Percentiles rank a stretch among this genome's conserved stretches.
Evolutionary conservation across 2,797 vertebrate species (phyloP).

Genomic region (Rhincodon typus): DNA sequence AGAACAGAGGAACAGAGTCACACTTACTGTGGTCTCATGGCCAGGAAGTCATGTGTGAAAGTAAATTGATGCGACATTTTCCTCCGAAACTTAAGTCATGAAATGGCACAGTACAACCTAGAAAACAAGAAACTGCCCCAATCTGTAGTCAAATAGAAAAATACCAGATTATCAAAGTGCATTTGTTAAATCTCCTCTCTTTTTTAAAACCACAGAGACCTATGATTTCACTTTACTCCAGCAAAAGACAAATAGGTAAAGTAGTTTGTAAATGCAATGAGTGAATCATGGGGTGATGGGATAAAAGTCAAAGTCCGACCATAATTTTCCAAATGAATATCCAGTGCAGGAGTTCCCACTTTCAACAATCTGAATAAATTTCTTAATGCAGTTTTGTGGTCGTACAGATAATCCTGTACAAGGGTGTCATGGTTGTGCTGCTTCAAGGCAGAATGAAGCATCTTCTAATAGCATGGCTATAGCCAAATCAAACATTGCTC

Average conservation of each 20-base stretch:
- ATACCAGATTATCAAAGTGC: conserved; percentile 23
- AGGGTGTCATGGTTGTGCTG: neutral
- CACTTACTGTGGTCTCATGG: conserved; percentile 84
- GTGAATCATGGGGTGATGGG: neutral
- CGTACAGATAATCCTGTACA: too few relatives aligned
- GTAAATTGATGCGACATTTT: neutral
- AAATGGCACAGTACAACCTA: neutral
- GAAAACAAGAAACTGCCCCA: neutral
- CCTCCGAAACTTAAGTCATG: neutral
- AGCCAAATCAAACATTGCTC: neutral
- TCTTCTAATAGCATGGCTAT: neutral
- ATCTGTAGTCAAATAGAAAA: neutral
- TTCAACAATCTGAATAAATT: neutral
- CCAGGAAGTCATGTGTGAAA: conserved; percentile 75
- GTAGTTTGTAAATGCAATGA: neutral
- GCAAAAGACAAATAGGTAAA: neutral
- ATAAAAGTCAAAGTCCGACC: neutral
- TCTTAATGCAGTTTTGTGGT: neutral
- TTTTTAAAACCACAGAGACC: neutral
- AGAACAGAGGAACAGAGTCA: conserved; percentile 83
- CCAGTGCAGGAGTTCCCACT: neutral
- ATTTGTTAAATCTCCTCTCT: neutral
- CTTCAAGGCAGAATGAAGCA: neutral
- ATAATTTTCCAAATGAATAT: neutral
- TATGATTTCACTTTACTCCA: neutral